Percentiles rank a stretch among this genome's conserved stretches.
Evolutionary conservation across 2,888 invertebrate species (phyloP).

Genomic region (Barypeithes pellucidus): DNA sequence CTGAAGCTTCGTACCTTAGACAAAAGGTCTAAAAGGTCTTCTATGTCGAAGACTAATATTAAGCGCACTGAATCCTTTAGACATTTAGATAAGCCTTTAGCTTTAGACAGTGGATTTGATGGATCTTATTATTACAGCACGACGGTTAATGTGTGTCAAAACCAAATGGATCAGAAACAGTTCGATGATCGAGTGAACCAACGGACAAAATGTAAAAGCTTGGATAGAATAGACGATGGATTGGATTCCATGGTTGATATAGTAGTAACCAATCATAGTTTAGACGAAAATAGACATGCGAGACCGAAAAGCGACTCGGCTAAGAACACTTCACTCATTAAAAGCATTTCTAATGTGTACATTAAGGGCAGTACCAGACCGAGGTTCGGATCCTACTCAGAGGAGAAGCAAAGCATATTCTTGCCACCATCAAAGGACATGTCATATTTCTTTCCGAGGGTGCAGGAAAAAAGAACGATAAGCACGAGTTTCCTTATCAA

Average conservation of each 20-base stretch:
- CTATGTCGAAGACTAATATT: slow-evolving; percentile 53
- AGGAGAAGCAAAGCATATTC: slow-evolving; percentile 69
- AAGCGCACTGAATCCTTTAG: slow-evolving; percentile 61
- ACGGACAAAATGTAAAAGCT: slow-evolving; percentile 76
- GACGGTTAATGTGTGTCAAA: slow-evolving; percentile 54
- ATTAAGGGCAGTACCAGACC: slow-evolving; percentile 44
- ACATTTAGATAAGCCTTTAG: slow-evolving; percentile 44
- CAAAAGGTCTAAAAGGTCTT: slow-evolving; percentile 38
- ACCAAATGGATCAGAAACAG: slow-evolving; percentile 50
- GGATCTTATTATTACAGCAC: slow-evolving; percentile 56
- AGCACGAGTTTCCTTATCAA: slow-evolving; percentile 74
- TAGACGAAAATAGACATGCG: slow-evolving; percentile 40
- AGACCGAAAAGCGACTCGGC: slow-evolving; percentile 64
- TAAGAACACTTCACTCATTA: slow-evolving; percentile 60
- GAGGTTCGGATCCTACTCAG: slow-evolving; percentile 59
- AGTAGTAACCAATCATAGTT: slow-evolving; percentile 73
- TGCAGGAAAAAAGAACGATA: slow-evolving; percentile 69
- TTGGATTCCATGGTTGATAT: slow-evolving; percentile 83
- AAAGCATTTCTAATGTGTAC: slow-evolving; percentile 62
- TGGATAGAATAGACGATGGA: slow-evolving; percentile 84
- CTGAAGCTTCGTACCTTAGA: slow-evolving; percentile 57
- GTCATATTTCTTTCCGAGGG: slow-evolving; percentile 69
- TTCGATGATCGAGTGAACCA: slow-evolving; percentile 51
- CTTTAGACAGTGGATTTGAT: slow-evolving; percentile 49
- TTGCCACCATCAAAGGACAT: slow-evolving; percentile 65